A percentile compares a stretch with the other conserved stretches of the same genome.
Conservation (phyloP, 2,113 vertebrate genomes). For the Pimephales promelas region DNA sequence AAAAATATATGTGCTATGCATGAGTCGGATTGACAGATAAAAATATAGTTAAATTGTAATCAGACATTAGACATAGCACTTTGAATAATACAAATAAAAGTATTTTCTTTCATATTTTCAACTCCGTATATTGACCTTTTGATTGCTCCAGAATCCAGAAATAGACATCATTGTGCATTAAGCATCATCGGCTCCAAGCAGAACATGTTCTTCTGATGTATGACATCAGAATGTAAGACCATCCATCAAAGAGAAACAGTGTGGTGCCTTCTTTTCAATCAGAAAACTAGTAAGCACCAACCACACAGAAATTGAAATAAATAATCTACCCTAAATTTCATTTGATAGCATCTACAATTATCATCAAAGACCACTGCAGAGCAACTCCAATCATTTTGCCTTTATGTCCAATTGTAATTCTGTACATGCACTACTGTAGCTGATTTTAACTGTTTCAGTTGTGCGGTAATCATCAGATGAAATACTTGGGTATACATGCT, state of each 20-base stretch:
- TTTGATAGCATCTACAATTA: conserved; percentile 58
- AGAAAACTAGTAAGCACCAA: conserved; percentile 27
- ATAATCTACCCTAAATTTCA: conserved; percentile 9
- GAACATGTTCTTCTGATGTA: too few relatives aligned
- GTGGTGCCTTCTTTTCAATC: conserved; percentile 46
- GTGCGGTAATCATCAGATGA: not conserved
- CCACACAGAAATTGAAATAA: not conserved
- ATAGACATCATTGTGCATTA: too few relatives aligned
- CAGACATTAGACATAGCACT: too few relatives aligned
- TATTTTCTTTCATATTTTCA: too few relatives aligned
- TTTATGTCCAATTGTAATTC: conserved; percentile 42
- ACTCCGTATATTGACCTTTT: too few relatives aligned
- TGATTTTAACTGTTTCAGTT: not conserved
- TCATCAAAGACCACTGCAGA: conserved; percentile 50
- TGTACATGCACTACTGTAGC: conserved; percentile 23
- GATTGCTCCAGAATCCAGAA: not conserved
- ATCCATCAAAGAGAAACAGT: conserved; percentile 25
- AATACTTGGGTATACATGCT: not conserved
- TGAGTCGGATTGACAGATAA: too few relatives aligned
- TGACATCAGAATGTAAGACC: not conserved
- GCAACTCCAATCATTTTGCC: conserved; percentile 20
- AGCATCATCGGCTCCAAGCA: too few relatives aligned
- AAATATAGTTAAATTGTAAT: too few relatives aligned
- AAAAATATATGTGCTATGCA: too few relatives aligned
- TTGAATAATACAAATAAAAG: too few relatives aligned